Conservation (phyloP, 1,140 invertebrate species). For the Amyelois transitella region DNA sequence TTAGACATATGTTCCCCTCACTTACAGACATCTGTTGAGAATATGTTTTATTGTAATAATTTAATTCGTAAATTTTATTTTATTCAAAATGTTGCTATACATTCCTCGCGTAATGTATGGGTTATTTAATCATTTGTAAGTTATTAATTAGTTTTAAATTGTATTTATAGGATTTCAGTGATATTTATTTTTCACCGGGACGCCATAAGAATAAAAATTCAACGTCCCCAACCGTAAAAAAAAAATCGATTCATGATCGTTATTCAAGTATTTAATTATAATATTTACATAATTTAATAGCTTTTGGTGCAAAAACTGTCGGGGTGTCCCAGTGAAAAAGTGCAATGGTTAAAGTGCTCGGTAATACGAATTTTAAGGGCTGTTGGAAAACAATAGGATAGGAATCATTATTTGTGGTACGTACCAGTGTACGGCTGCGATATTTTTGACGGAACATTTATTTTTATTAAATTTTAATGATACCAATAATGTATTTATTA, state of each 20-base stretch:
- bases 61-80: neutral
- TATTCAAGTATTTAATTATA: too few species aligned
- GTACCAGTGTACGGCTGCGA: neutral
- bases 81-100: neutral
- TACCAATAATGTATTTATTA: neutral
- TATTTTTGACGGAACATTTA: neutral
- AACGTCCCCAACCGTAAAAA: too few species aligned
- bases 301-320: too few species aligned
- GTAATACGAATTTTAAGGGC: neutral
- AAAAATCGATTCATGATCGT: too few species aligned
- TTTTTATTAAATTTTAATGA: neutral
- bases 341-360: neutral
- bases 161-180: neutral
- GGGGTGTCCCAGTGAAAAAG: too few species aligned
- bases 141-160: neutral
- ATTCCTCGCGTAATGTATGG: neutral
- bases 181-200: neutral
- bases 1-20: too few species aligned
- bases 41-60: neutral
- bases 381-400: neutral
- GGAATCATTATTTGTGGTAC: neutral
- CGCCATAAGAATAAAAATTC: too few species aligned
- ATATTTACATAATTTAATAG: too few species aligned
- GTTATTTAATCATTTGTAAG: neutral
- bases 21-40: too few species aligned